Percentiles rank a stretch among this genome's conserved stretches.
Conservation (phyloP, 2,797 vertebrate genomes). For the Perodicticus potto region DNA sequence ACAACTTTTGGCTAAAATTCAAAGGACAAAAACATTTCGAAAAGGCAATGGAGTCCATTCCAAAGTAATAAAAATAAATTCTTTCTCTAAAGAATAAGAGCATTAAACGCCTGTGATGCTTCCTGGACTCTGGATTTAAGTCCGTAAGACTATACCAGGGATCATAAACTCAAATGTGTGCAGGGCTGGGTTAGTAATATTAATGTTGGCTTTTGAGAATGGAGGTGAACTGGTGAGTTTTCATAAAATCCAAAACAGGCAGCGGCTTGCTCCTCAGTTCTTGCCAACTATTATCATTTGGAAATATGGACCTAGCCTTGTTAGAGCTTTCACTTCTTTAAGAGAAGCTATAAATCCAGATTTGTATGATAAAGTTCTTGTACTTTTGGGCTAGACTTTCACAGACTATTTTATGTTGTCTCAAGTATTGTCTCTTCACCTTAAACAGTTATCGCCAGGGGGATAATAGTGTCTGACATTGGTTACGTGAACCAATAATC, state of each 20-base stretch:
- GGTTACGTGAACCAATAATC: neutral
- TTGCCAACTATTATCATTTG: neutral
- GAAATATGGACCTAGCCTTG: constrained; percentile 48
- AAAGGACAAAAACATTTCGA: constrained; percentile 69
- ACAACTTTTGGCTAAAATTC: constrained; percentile 72
- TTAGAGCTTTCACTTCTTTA: constrained; percentile 12
- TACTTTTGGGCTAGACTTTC: constrained; percentile 12
- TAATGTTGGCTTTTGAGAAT: constrained; percentile 39
- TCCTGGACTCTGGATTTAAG: constrained; percentile 47
- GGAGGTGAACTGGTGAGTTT: neutral
- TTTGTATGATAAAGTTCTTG: neutral
- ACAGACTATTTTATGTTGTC: constrained; percentile 12
- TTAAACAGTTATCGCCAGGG: neutral
- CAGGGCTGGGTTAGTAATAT: constrained; percentile 22
- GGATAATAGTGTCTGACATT: neutral
- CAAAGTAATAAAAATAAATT: constrained; percentile 75
- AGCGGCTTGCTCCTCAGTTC: neutral
- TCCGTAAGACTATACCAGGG: constrained; percentile 7
- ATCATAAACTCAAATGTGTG: constrained; percentile 57
- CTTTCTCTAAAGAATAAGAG: constrained; percentile 67
- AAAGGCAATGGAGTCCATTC: constrained; percentile 58
- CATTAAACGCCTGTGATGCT: constrained; percentile 17
- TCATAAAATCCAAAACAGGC: neutral
- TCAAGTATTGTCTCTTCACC: constrained; percentile 29
- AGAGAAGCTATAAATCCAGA: constrained; percentile 4